Conservation (phyloP, 2,113 vertebrate genomes). For the Protobothrops mucrosquamatus region DNA sequence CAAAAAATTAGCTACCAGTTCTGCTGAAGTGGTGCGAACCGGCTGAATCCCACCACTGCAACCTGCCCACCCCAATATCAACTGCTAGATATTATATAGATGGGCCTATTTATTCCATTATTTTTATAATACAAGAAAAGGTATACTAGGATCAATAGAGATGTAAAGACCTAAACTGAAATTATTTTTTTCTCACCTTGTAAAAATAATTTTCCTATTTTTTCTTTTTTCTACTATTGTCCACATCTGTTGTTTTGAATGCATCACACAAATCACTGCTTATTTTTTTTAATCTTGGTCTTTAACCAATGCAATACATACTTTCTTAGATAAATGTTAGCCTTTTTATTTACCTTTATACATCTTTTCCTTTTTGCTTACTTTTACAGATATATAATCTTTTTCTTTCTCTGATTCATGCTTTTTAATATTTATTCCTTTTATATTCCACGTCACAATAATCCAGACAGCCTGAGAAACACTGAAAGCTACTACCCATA, state of each 20-base stretch:
- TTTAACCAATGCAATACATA: background rate
- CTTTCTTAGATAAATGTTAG: background rate
- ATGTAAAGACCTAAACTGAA: background rate
- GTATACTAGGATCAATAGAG: background rate
- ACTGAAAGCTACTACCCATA: background rate
- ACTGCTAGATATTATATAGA: background rate
- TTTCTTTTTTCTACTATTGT: background rate
- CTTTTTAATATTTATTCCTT: background rate
- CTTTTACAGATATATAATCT: background rate
- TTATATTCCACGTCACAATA: background rate
- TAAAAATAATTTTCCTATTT: background rate
- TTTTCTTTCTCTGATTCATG: background rate
- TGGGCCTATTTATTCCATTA: background rate
- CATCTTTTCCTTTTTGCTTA: background rate
- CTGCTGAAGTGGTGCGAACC: too few species aligned
- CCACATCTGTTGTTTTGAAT: background rate
- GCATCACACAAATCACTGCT: background rate
- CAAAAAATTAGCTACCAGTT: too few species aligned
- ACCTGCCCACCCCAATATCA: background rate
- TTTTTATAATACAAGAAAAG: background rate
- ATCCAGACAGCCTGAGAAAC: background rate
- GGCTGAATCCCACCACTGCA: too few species aligned
- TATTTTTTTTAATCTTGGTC: background rate
- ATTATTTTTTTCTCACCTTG: background rate
- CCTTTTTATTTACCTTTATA: background rate